Percentiles rank a stretch among this genome's conserved stretches.
Evolutionary conservation across 92 coral and sea anemone genomes (phyloP).

Genomic region (Heliopora coerulea): DNA sequence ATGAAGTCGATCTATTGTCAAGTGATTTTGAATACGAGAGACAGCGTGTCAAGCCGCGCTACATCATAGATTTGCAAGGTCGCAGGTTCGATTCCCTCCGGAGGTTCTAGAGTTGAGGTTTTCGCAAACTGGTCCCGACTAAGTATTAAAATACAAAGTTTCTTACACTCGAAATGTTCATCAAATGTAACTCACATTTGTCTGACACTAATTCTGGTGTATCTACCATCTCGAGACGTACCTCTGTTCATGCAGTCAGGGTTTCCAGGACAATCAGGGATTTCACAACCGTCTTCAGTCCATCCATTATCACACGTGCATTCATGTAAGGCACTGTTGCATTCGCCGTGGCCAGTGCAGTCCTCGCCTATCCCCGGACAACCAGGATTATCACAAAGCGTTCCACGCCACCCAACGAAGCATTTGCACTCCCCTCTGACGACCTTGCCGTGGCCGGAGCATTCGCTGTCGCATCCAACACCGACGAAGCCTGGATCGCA

Average conservation of each 20-base stretch:
- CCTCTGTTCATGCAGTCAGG: conserved; percentile 88
- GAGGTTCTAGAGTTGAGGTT: too few species aligned
- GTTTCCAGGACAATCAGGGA: conserved; percentile 93
- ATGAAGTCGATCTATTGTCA: too few species aligned
- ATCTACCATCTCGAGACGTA: conserved; percentile 32
- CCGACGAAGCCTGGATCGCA: conserved; percentile 92
- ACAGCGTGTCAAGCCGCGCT: too few species aligned
- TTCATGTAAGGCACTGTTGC: conserved; percentile 85
- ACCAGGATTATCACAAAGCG: conserved; percentile 85
- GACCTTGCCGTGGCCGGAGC: conserved; percentile 82
- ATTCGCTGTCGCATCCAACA: conserved; percentile 93
- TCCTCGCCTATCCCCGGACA: conserved; percentile 85
- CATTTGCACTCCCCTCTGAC: conserved; percentile 65
- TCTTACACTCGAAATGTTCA: too few species aligned
- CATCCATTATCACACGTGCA: conserved; percentile 87
- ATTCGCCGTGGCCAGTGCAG: conserved; percentile 88
- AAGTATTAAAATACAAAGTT: too few species aligned
- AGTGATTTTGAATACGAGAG: too few species aligned
- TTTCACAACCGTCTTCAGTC: conserved; percentile 92
- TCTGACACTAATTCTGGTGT: too few species aligned
- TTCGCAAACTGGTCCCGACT: too few species aligned
- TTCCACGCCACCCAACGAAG: conserved; percentile 89
- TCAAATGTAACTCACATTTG: too few species aligned
- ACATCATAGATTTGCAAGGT: too few species aligned
- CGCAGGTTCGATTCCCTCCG: too few species aligned